phyloP scores from a whole-genome alignment of 2,888 invertebrate genomes.

The Erannis defoliaria region DNA sequence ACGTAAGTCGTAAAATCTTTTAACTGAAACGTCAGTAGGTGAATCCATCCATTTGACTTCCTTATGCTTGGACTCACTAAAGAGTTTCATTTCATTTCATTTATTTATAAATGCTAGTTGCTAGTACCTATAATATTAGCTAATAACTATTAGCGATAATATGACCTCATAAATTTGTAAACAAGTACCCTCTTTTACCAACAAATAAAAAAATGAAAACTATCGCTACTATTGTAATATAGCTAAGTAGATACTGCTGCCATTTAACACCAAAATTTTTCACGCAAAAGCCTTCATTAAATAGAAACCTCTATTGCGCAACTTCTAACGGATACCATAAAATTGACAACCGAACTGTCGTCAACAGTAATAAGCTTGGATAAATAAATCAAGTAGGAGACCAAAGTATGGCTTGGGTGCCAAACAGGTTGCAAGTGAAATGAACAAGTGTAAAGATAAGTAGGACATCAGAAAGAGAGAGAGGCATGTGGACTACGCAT shows the following conservation, averaged over 20 bases:
- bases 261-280: conserved; percentile 18
- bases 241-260: too few species aligned
- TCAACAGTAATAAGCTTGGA: conserved; percentile 47
- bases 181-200: too few species aligned
- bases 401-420: conserved; percentile 56
- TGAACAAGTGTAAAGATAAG: conserved; percentile 63
- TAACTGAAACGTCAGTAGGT: too few species aligned
- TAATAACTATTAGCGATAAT: too few species aligned
- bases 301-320: conserved; percentile 41
- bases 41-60: too few species aligned
- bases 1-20: too few species aligned
- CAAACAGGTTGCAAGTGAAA: conserved; percentile 73
- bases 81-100: too few species aligned
- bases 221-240: not conserved
- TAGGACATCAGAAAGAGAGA: conserved; percentile 9
- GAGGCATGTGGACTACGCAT: conserved; percentile 13
- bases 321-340: conserved; percentile 49
- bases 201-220: not conserved
- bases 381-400: conserved; percentile 48
- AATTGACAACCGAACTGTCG: conserved; percentile 53
- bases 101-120: too few species aligned
- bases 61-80: too few species aligned
- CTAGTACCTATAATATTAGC: too few species aligned
- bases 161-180: too few species aligned
- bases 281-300: conserved; percentile 27